Evolutionary conservation across 2,113 vertebrate genomes (phyloP).

Genomic region (Saccopteryx bilineata): DNA sequence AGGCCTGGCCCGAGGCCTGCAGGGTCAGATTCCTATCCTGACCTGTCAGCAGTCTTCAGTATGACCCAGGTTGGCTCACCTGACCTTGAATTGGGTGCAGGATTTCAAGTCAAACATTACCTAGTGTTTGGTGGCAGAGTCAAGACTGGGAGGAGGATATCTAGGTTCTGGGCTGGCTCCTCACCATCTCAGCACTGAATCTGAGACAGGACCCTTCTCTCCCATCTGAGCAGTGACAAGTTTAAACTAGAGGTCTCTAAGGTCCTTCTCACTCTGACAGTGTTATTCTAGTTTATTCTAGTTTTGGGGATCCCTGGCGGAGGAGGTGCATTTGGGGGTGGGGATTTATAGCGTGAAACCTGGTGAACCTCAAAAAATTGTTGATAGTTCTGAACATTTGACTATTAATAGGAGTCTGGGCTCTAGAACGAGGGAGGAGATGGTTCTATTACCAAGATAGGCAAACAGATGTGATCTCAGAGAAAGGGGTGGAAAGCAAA

Average conservation of each 20-base stretch:
- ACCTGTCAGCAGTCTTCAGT: not conserved
- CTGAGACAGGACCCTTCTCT: not conserved
- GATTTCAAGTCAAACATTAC: slow-evolving; percentile 6
- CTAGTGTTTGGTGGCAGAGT: not conserved
- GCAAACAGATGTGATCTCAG: not conserved
- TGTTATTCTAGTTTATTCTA: not conserved
- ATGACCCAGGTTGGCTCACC: not conserved
- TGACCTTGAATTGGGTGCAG: slow-evolving; percentile 3
- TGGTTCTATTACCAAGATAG: not conserved
- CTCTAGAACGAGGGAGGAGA: not conserved
- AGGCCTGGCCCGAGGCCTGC: not conserved
- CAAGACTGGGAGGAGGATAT: not conserved
- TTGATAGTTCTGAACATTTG: not conserved
- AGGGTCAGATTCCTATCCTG: not conserved
- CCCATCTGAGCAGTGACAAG: not conserved
- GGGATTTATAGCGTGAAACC: not conserved
- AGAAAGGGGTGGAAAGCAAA: not conserved
- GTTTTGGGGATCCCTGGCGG: not conserved
- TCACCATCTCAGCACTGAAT: not conserved
- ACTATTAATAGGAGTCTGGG: not conserved
- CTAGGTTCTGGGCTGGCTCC: not conserved
- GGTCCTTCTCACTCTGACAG: not conserved
- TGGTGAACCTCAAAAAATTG: not conserved
- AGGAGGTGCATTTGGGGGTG: not conserved
- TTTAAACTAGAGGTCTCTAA: not conserved